phyloP scores from a whole-genome alignment of 2,797 vertebrate genomes.

The Etheostoma nigrum region DNA sequence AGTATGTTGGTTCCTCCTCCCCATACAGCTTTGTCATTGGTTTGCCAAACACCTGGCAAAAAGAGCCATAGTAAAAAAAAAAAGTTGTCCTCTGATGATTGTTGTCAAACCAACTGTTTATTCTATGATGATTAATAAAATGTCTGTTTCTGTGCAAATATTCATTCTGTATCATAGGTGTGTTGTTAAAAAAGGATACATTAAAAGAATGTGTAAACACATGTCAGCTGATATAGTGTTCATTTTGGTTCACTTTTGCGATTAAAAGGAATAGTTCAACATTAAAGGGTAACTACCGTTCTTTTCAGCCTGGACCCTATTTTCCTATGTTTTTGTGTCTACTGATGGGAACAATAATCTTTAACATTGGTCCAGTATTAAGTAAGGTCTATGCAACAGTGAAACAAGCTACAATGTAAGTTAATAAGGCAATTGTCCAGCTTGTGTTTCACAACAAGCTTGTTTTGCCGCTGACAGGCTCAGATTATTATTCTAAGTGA shows the following conservation, averaged over 20 bases:
- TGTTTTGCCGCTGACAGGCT: too few species aligned
- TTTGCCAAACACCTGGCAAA: slow-evolving; percentile 42
- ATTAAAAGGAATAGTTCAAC: background rate
- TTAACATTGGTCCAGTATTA: too few species aligned
- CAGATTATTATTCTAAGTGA: too few species aligned
- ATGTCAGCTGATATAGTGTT: slow-evolving; percentile 39
- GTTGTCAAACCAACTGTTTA: slow-evolving; percentile 58
- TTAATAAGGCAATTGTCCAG: too few species aligned
- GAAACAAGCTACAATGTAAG: too few species aligned
- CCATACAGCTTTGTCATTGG: slow-evolving; percentile 30
- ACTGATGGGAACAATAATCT: too few species aligned
- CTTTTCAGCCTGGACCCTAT: too few species aligned
- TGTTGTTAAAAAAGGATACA: slow-evolving; percentile 70
- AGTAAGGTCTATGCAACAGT: too few species aligned
- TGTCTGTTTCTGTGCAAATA: slow-evolving; percentile 73
- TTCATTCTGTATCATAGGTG: slow-evolving; percentile 74
- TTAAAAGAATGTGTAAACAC: slow-evolving; percentile 74
- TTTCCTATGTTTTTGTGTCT: too few species aligned
- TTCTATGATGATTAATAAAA: slow-evolving; percentile 59
- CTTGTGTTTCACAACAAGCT: too few species aligned
- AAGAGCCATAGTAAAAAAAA: slow-evolving; percentile 51
- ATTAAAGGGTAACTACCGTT: too few species aligned
- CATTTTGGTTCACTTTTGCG: background rate
- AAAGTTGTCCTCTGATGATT: slow-evolving; percentile 47
- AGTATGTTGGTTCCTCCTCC: slow-evolving; percentile 27